These are phyloP conservation scores for Collichthys lucidus DNA, from an alignment of 2,113 vertebrate genomes.

Conservation along the genomic window DNA sequence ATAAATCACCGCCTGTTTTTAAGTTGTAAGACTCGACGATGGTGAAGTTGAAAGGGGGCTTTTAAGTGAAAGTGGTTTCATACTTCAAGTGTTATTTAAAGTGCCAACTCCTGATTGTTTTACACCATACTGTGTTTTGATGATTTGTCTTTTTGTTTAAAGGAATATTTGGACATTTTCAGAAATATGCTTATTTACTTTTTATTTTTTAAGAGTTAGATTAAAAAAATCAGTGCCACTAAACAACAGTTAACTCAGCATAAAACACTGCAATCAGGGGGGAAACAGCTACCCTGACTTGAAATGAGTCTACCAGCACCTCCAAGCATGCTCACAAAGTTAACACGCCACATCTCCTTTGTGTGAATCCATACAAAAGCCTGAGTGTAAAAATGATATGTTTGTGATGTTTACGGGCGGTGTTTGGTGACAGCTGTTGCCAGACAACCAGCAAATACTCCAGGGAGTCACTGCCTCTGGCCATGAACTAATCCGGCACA, in stretches of 20 bases:
- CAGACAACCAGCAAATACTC: background rate
- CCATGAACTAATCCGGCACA: background rate
- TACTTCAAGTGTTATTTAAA: conserved; percentile 26
- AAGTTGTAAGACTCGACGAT: conserved; percentile 7
- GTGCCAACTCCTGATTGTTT: conserved; percentile 57
- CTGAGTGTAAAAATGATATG: background rate
- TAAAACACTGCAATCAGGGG: background rate
- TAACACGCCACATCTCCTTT: background rate
- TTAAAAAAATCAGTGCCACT: background rate
- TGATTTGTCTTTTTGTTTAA: conserved; percentile 24
- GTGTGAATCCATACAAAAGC: background rate
- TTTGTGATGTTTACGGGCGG: background rate
- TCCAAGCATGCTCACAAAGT: background rate
- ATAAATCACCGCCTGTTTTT: conserved; percentile 2
- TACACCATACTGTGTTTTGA: conserved; percentile 13
- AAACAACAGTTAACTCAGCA: background rate
- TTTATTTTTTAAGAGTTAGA: conserved; percentile 12
- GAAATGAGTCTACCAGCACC: background rate
- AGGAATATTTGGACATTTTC: background rate
- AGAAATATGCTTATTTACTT: background rate
- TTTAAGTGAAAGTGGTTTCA: conserved; percentile 32
- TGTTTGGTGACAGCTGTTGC: background rate
- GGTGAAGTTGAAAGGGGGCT: background rate
- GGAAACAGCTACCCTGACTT: background rate
- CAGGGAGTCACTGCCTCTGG: background rate